These are phyloP conservation scores for Thalassoma bifasciatum DNA, from an alignment of 2,113 vertebrate genomes.

Conservation along the genomic window DNA sequence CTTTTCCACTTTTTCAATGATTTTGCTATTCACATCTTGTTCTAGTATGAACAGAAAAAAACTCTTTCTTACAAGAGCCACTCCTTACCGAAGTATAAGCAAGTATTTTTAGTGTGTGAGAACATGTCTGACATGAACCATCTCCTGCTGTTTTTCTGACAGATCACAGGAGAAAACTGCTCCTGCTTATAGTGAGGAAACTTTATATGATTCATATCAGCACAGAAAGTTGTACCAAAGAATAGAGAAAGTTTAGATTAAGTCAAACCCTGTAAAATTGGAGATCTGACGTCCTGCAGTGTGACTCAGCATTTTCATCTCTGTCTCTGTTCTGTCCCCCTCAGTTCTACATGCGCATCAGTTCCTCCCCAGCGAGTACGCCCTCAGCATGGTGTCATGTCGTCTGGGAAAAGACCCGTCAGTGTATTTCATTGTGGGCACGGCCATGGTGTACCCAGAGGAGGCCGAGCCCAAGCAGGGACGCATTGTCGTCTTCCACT, in stretches of 20 bases:
- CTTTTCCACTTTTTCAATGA: neutral
- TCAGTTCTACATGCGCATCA: conserved; percentile 97
- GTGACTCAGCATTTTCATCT: neutral
- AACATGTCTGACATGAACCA: neutral
- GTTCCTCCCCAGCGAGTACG: conserved; percentile 96
- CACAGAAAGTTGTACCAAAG: too few relatives aligned
- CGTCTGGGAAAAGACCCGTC: conserved; percentile 94
- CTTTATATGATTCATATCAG: too few relatives aligned
- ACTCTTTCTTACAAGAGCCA: too few relatives aligned
- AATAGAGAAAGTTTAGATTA: neutral
- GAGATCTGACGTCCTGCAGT: neutral
- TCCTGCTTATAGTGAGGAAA: too few relatives aligned
- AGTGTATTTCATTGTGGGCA: conserved; percentile 97
- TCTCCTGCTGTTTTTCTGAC: neutral
- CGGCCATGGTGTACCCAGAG: conserved; percentile 98
- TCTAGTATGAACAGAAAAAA: neutral
- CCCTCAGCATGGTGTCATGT: conserved; percentile 97
- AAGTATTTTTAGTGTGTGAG: neutral
- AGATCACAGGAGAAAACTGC: neutral
- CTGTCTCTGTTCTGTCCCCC: conserved; percentile 18
- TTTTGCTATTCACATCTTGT: neutral
- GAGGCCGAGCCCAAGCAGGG: conserved; percentile 99
- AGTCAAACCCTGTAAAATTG: neutral
- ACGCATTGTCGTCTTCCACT: conserved; percentile 97
- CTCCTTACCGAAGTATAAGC: neutral